Evolutionary conservation across 2,113 vertebrate genomes (phyloP).

Genomic region (Sinocyclocheilus maitianheensis): DNA sequence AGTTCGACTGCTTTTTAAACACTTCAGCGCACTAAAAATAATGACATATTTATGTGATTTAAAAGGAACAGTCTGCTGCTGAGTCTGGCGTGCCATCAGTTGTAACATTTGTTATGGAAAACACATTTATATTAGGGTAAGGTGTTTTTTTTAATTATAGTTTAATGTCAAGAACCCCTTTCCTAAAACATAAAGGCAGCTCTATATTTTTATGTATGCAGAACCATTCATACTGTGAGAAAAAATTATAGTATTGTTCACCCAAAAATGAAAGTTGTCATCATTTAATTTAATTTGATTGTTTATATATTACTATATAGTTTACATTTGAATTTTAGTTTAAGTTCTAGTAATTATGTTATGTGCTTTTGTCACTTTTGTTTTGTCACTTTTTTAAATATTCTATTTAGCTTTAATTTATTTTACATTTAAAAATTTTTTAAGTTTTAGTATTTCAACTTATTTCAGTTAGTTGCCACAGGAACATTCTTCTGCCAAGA

Average conservation of each 20-base stretch:
- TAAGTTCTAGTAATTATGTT: too few species aligned
- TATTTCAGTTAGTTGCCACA: too few species aligned
- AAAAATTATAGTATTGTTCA: not conserved
- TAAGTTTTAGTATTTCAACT: not conserved
- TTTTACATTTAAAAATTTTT: too few species aligned
- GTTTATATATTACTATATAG: too few species aligned
- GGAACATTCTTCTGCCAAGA: too few species aligned
- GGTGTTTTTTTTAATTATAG: not conserved
- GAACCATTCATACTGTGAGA: not conserved
- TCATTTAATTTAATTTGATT: too few species aligned
- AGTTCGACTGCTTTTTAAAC: conserved; percentile 49
- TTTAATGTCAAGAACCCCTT: not conserved
- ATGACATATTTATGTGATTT: conserved; percentile 24
- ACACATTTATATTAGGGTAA: not conserved
- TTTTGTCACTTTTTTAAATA: too few species aligned
- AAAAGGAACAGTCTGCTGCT: not conserved
- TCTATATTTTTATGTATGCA: not conserved
- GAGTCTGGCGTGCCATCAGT: not conserved
- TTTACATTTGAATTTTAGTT: too few species aligned
- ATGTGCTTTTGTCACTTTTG: too few species aligned
- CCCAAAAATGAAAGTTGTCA: not conserved
- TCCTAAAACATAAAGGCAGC: not conserved
- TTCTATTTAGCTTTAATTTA: too few species aligned
- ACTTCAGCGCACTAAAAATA: conserved; percentile 35
- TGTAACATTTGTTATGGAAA: conserved; percentile 4